A percentile compares a stretch with the other conserved stretches of the same genome.
These are phyloP conservation scores for Neotoma lepida DNA, from an alignment of 2,113 vertebrate species.

Conservation along the genomic window DNA sequence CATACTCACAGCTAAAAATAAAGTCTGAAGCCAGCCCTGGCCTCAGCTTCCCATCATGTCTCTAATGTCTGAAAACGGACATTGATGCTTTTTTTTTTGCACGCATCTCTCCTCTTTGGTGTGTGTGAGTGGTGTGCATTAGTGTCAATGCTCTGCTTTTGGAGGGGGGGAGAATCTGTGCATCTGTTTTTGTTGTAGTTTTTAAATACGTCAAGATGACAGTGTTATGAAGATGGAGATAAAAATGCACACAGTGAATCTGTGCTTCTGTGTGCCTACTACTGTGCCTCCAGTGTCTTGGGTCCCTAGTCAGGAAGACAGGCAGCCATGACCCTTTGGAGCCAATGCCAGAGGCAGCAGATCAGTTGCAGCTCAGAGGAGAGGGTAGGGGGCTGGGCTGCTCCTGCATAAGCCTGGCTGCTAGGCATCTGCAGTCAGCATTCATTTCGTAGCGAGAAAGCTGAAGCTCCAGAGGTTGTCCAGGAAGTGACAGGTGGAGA, in stretches of 20 bases:
- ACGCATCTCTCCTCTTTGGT: background rate
- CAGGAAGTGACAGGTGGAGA: background rate
- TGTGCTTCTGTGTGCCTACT: background rate
- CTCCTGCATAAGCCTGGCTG: background rate
- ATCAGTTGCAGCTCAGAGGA: background rate
- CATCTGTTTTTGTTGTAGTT: background rate
- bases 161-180: background rate
- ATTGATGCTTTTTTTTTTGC: background rate
- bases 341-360: background rate
- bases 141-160: background rate
- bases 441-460: background rate
- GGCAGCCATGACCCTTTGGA: accelerated
- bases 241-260: background rate
- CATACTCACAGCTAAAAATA: background rate
- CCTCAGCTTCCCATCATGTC: background rate
- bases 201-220: background rate
- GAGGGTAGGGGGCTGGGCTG: background rate
- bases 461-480: background rate
- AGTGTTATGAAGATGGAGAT: background rate
- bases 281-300: background rate
- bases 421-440: background rate
- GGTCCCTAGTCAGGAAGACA: background rate
- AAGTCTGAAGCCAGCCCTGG: background rate
- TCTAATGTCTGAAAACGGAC: background rate
- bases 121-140: accelerated